Conservation (phyloP, 2,888 invertebrate species). For the Camptogramma bilineatum region DNA sequence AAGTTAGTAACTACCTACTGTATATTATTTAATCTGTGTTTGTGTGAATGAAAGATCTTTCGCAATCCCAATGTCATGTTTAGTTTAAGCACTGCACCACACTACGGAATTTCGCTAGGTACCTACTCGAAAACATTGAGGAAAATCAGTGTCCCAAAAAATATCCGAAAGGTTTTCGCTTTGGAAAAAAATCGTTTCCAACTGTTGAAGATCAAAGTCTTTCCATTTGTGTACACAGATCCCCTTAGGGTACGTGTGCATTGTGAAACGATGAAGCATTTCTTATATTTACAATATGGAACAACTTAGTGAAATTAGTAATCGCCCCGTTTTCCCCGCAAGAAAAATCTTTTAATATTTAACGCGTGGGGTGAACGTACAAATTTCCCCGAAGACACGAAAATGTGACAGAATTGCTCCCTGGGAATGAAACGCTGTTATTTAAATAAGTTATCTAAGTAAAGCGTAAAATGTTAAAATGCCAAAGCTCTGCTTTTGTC, state of each 20-base stretch:
- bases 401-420: conserved; percentile 36
- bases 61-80: conserved; percentile 21
- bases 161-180: not conserved
- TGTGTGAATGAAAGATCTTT: conserved; percentile 18
- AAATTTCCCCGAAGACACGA: conserved; percentile 41
- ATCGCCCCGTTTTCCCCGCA: conserved; percentile 14
- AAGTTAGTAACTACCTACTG: too few species aligned
- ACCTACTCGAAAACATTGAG: conserved; percentile 1
- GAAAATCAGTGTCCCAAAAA: conserved; percentile 4
- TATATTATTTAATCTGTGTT: conserved; percentile 4
- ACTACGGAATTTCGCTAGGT: conserved; percentile 8
- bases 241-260: conserved; percentile 6
- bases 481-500: not conserved
- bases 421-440: conserved; percentile 8
- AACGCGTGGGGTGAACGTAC: conserved; percentile 35
- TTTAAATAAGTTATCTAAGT: not conserved
- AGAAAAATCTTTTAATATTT: conserved; percentile 33
- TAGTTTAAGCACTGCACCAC: conserved; percentile 13
- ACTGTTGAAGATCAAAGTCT: conserved; percentile 14
- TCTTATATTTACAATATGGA: conserved; percentile 5
- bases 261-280: conserved; percentile 16
- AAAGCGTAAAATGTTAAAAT: conserved; percentile 3
- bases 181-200: conserved; percentile 2
- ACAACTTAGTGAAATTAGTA: conserved; percentile 29
- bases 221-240: conserved; percentile 9